Evolutionary conservation across 2,113 vertebrate species (phyloP).

Genomic region (Gopherus evgoodei): DNA sequence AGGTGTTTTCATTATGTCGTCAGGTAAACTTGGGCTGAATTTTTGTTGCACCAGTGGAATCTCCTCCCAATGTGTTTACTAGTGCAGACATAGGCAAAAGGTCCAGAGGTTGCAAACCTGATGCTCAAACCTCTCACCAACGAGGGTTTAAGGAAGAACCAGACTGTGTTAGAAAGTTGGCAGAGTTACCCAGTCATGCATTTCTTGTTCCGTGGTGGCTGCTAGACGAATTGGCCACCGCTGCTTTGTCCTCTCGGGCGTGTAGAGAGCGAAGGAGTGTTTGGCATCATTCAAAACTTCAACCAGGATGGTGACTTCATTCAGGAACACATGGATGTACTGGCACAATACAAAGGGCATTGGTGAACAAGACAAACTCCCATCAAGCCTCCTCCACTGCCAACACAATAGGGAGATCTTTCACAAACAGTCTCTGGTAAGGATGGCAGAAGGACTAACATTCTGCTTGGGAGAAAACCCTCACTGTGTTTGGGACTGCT

Average conservation of each 20-base stretch:
- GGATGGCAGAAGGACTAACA: background rate
- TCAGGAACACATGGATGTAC: slow-evolving; percentile 97
- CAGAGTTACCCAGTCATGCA: slow-evolving; percentile 93
- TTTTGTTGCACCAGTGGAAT: background rate
- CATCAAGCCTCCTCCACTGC: background rate
- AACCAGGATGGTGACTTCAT: slow-evolving; percentile 94
- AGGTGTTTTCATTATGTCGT: background rate
- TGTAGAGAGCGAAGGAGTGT: slow-evolving; percentile 95
- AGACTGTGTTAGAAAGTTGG: background rate
- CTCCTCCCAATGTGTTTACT: background rate
- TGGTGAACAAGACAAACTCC: background rate
- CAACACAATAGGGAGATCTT: background rate
- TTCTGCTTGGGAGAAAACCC: background rate
- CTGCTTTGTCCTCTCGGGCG: slow-evolving; percentile 91
- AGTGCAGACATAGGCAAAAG: background rate
- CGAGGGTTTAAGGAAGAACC: background rate
- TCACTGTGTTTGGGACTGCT: background rate
- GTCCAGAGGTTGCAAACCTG: background rate
- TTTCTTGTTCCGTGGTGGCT: slow-evolving; percentile 92
- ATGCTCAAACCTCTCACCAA: background rate
- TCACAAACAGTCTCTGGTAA: background rate
- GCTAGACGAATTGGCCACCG: slow-evolving; percentile 94
- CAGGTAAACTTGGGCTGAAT: background rate
- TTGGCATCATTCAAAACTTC: slow-evolving; percentile 92
- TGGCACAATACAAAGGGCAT: slow-evolving; percentile 58